These are phyloP conservation scores for Agriotes lineatus DNA, from an alignment of 2,888 invertebrate species.

Conservation along the genomic window DNA sequence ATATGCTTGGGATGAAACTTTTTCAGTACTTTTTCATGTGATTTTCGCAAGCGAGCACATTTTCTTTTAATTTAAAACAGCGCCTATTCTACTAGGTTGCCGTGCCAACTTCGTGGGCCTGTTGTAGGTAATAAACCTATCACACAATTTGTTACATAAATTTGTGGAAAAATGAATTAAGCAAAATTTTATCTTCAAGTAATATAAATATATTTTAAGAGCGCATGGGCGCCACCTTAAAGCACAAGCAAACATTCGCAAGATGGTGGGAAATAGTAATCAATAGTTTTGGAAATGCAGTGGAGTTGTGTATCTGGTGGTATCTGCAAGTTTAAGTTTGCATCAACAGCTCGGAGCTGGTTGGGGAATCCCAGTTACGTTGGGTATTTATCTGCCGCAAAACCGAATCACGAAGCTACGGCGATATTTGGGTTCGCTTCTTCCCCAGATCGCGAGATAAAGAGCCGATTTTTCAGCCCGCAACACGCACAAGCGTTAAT, in stretches of 20 bases:
- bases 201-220: conserved; percentile 2
- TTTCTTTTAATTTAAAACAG: too few relatives aligned
- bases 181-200: too few relatives aligned
- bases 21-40: too few relatives aligned
- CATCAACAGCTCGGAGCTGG: conserved; percentile 42
- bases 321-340: conserved; percentile 8
- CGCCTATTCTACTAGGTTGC: too few relatives aligned
- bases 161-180: too few relatives aligned
- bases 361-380: conserved; percentile 47
- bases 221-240: background rate
- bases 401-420: conserved; percentile 38
- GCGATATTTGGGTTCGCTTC: background rate
- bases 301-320: background rate
- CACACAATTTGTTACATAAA: too few relatives aligned
- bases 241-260: conserved; percentile 11
- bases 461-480: background rate
- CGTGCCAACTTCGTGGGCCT: background rate
- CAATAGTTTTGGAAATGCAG: conserved; percentile 16
- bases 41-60: too few relatives aligned
- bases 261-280: conserved; percentile 11
- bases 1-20: too few relatives aligned
- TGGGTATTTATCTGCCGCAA: conserved; percentile 33
- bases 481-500: background rate
- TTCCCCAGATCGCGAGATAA: background rate
- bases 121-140: background rate